phyloP scores from a whole-genome alignment of 2,888 invertebrate species.

The Lysandra coridon region DNA sequence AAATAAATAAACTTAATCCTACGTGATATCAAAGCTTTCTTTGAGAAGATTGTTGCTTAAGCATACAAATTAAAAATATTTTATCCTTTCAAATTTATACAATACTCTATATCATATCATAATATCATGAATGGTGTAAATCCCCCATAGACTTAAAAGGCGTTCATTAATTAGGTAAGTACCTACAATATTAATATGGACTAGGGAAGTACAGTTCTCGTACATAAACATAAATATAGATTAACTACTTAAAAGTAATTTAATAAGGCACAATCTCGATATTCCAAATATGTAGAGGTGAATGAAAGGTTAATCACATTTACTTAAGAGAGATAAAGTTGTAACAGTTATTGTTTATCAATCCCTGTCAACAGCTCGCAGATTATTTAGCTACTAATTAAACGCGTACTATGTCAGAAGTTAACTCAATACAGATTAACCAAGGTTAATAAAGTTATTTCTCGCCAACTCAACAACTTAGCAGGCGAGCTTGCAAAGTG shows the following conservation, averaged over 20 bases:
- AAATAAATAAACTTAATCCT: constrained; percentile 13
- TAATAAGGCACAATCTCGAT: neutral
- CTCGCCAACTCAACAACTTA: neutral
- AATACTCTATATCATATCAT: too few species aligned
- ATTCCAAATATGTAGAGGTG: neutral
- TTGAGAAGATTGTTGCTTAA: neutral
- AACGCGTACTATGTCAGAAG: neutral
- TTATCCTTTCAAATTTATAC: too few species aligned
- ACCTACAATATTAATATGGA: too few species aligned
- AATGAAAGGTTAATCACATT: neutral
- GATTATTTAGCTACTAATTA: neutral
- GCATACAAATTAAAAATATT: neutral
- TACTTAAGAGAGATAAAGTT: neutral
- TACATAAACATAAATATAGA: too few species aligned
- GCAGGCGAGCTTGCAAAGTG: too few species aligned
- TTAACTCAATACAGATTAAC: neutral
- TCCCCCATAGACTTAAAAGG: too few species aligned
- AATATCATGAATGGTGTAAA: too few species aligned
- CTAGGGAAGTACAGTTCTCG: too few species aligned
- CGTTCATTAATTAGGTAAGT: too few species aligned
- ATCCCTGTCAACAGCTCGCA: neutral
- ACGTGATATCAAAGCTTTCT: neutral
- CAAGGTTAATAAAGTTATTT: neutral
- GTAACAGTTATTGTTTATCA: neutral
- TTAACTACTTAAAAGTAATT: neutral